Percentiles rank a stretch among this genome's conserved stretches.
These are phyloP conservation scores for Trachythela sp. DNA, from an alignment of 64 coral and sea anemone species.

Conservation along the genomic window DNA sequence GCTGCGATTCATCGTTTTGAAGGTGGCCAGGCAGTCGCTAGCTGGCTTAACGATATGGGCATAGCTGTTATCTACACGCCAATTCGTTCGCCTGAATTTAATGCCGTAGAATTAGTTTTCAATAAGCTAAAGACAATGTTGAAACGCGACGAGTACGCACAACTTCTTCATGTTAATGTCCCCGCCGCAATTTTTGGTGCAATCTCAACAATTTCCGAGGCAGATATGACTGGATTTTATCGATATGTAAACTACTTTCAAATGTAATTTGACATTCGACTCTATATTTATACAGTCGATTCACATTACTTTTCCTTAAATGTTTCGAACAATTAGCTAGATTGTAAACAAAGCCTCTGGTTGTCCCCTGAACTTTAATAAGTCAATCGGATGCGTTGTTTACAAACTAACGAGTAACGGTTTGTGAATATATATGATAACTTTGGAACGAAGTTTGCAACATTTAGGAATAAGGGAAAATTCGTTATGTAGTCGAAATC, in stretches of 20 bases:
- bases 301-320: too few species aligned
- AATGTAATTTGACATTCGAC: too few species aligned
- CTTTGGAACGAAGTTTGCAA: too few species aligned
- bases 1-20: constrained; percentile 44
- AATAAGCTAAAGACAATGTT: constrained; percentile 50
- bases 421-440: too few species aligned
- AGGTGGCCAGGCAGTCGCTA: constrained; percentile 22
- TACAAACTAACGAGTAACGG: too few species aligned
- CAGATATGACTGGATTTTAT: constrained; percentile 33
- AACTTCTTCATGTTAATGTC: constrained; percentile 27
- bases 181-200: constrained; percentile 19
- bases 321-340: too few species aligned
- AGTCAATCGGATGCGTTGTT: too few species aligned
- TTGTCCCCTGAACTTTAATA: too few species aligned
- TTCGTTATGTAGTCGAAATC: too few species aligned
- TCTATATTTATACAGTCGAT: too few species aligned
- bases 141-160: constrained; percentile 45
- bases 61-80: constrained; percentile 38
- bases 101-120: constrained; percentile 39
- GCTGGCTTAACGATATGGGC: constrained; percentile 47
- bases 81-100: constrained; percentile 51
- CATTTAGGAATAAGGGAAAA: too few species aligned
- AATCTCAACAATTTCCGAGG: neutral
- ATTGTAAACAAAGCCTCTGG: too few species aligned
- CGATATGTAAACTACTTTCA: neutral